Evolutionary conservation across 2,113 vertebrate species (phyloP).

Genomic region (Neotoma lepida): DNA sequence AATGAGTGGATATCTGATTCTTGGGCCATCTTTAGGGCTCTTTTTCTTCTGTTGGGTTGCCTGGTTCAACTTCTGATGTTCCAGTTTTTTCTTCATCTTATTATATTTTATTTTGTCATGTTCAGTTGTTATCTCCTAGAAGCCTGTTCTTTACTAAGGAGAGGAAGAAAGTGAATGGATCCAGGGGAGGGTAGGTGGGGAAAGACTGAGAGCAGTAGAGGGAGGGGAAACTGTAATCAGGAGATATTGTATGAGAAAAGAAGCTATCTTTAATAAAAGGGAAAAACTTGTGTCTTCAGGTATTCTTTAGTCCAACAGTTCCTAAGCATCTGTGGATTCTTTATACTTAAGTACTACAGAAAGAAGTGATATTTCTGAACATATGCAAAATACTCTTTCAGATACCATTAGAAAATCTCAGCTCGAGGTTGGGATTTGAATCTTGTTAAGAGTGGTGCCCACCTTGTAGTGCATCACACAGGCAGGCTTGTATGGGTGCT

Average conservation of each 20-base stretch:
- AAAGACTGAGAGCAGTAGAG: background rate
- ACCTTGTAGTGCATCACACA: conserved; percentile 97
- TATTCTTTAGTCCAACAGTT: background rate
- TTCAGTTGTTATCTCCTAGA: background rate
- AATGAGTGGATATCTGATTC: background rate
- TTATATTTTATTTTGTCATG: background rate
- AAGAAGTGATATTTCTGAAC: background rate
- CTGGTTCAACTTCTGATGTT: background rate
- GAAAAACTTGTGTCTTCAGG: background rate
- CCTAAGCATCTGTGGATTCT: background rate
- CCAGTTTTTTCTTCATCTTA: background rate
- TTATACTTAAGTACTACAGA: conserved; percentile 5
- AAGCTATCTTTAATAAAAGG: background rate
- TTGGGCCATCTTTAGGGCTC: background rate
- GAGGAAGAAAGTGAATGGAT: background rate
- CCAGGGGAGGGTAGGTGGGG: background rate
- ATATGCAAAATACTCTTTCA: background rate
- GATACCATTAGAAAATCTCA: background rate
- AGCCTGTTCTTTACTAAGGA: background rate
- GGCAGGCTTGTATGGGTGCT: conserved; percentile 97
- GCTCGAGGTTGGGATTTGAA: background rate
- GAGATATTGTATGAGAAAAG: background rate
- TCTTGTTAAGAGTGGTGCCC: background rate
- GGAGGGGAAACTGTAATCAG: background rate
- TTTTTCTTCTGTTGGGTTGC: background rate